phyloP scores from a whole-genome alignment of 2,113 vertebrate genomes.

The Bettongia penicillata region DNA sequence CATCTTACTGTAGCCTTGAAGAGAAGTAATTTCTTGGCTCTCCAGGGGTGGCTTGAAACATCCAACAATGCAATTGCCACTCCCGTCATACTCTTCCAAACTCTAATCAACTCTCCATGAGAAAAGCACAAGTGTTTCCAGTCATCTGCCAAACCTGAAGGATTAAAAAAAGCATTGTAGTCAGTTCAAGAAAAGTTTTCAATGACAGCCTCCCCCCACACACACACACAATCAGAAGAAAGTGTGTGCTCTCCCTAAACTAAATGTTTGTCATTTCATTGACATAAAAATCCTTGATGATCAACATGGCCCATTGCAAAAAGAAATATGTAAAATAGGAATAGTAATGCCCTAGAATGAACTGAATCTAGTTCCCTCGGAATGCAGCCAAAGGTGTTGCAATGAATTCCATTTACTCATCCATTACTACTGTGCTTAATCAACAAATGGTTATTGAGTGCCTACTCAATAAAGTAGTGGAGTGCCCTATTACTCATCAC shows the following conservation, averaged over 20 bases:
- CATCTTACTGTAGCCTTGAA: conserved; percentile 85
- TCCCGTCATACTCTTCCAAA: conserved; percentile 12
- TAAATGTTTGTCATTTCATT: not conserved
- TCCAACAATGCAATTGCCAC: conserved; percentile 34
- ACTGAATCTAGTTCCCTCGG: not conserved
- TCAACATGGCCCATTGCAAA: not conserved
- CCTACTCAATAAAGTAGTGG: not conserved
- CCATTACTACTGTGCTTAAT: conserved; percentile 36
- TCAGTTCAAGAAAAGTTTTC: not conserved
- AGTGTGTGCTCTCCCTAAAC: not conserved
- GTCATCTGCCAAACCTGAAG: conserved; percentile 76
- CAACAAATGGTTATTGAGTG: not conserved
- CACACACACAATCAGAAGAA: not conserved
- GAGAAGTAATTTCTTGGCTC: conserved; percentile 78
- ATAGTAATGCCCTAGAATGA: not conserved
- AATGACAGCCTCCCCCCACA: too few species aligned
- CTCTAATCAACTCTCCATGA: conserved; percentile 48
- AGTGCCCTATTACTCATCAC: conserved; percentile 6
- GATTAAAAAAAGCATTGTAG: conserved; percentile 27
- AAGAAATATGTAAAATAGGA: not conserved
- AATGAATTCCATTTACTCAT: conserved; percentile 20
- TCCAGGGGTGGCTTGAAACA: conserved; percentile 62
- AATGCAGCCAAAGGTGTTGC: conserved; percentile 17
- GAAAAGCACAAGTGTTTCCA: not conserved
- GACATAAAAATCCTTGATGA: not conserved